Conservation (phyloP, 1,140 invertebrate species). For the Scaptomyza graminum region DNA sequence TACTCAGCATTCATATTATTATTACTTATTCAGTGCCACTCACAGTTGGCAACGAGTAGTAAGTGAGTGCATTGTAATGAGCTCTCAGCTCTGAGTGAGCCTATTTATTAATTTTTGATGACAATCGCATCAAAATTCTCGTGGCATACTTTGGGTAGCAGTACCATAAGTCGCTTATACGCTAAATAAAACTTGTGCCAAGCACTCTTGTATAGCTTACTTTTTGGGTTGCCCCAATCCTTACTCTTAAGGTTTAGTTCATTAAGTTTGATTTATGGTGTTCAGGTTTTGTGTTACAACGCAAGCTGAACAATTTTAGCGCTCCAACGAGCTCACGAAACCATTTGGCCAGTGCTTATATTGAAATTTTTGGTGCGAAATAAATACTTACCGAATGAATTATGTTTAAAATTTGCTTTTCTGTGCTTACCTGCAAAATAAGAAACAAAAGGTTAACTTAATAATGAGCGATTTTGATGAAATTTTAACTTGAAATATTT, state of each 20-base stretch:
- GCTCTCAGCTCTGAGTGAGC: constrained; percentile 15
- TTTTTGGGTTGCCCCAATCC: constrained; percentile 1
- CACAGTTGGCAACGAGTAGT: constrained; percentile 9
- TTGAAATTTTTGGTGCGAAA: constrained; percentile 13
- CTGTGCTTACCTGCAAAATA: constrained; percentile 57
- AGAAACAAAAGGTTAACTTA: constrained; percentile 1
- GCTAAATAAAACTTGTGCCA: constrained; percentile 29
- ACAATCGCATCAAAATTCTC: constrained; percentile 33
- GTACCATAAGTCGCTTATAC: constrained; percentile 32
- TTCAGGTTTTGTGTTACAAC: constrained; percentile 11
- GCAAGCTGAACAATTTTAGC: constrained; percentile 7
- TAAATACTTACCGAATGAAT: constrained; percentile 31
- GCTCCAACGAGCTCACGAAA: constrained; percentile 11
- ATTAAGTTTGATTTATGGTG: constrained; percentile 48
- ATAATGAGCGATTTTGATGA: not conserved
- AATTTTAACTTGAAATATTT: not conserved
- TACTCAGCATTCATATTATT: constrained; percentile 39
- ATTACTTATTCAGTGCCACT: constrained; percentile 61
- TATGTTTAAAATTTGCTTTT: constrained; percentile 2
- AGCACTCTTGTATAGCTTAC: constrained; percentile 7
- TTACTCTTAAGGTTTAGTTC: constrained; percentile 1
- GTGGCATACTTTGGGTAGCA: constrained; percentile 4
- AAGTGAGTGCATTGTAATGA: constrained; percentile 44
- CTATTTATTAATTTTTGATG: constrained; percentile 68
- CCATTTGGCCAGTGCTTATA: constrained; percentile 1